These are phyloP conservation scores for Stenichneumon culpator DNA, from an alignment of 2,888 invertebrate species.

Conservation along the genomic window DNA sequence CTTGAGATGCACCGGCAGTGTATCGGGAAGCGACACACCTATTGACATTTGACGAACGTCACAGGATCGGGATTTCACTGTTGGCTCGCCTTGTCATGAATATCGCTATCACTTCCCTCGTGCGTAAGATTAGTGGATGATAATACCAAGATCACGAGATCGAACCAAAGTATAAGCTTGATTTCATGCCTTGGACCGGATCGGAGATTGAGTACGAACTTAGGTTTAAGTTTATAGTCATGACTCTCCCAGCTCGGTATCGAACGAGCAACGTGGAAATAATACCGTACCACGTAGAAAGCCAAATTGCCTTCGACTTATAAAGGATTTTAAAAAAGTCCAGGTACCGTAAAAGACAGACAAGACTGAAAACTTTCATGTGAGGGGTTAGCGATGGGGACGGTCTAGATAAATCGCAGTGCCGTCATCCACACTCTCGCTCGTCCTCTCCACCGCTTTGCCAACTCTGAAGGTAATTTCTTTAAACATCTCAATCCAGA, in stretches of 20 bases:
- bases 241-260: background rate
- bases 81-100: background rate
- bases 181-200: background rate
- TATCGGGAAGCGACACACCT: background rate
- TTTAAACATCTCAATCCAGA: background rate
- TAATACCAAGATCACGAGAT: background rate
- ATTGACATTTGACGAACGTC: constrained; percentile 31
- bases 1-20: constrained; percentile 23
- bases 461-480: background rate
- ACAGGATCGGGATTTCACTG: background rate
- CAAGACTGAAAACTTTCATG: constrained; percentile 9
- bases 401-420: constrained; percentile 14
- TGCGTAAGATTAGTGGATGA: background rate
- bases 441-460: background rate
- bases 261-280: background rate
- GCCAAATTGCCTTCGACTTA: background rate
- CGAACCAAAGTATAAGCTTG: background rate
- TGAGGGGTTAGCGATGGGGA: background rate
- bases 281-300: background rate
- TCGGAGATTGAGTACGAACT: background rate
- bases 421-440: constrained; percentile 14
- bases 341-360: background rate
- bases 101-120: background rate
- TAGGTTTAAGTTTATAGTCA: background rate
- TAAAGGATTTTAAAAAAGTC: background rate